Conservation (phyloP, 2,797 vertebrate genomes). For the Cheirogaleus major region DNA sequence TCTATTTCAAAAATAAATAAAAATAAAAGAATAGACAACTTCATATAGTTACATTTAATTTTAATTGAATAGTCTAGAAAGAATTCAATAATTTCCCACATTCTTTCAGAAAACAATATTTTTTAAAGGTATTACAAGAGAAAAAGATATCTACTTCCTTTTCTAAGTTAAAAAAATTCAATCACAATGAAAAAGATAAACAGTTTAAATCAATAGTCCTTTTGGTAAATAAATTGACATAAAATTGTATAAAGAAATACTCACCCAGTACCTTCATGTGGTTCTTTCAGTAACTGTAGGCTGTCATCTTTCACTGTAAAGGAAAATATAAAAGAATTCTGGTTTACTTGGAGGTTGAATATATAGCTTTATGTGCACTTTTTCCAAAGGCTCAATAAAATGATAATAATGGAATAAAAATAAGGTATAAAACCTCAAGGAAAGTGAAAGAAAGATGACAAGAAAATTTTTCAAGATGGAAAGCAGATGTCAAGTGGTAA, state of each 20-base stretch:
- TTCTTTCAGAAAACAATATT: constrained; percentile 19
- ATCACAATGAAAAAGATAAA: neutral
- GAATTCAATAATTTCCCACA: neutral
- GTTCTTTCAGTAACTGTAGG: neutral
- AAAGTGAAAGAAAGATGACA: constrained; percentile 23
- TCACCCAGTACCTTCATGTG: neutral
- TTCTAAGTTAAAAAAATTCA: neutral
- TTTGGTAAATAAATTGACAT: neutral
- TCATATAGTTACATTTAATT: neutral
- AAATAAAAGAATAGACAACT: neutral
- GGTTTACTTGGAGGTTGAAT: neutral
- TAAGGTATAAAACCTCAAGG: neutral
- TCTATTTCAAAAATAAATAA: neutral
- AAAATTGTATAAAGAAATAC: neutral
- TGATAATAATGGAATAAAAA: constrained; percentile 41
- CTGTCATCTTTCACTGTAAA: neutral
- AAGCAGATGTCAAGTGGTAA: constrained; percentile 41
- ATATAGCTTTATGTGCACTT: neutral
- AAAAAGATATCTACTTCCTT: neutral
- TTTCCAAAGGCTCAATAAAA: constrained; percentile 38
- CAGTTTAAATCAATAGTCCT: neutral
- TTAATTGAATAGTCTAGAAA: constrained; percentile 13
- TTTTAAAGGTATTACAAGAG: neutral
- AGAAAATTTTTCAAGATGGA: constrained; percentile 19
- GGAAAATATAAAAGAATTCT: constrained; percentile 31